Conservation (phyloP, 2,113 vertebrate genomes). For the Xiphias gladius region DNA sequence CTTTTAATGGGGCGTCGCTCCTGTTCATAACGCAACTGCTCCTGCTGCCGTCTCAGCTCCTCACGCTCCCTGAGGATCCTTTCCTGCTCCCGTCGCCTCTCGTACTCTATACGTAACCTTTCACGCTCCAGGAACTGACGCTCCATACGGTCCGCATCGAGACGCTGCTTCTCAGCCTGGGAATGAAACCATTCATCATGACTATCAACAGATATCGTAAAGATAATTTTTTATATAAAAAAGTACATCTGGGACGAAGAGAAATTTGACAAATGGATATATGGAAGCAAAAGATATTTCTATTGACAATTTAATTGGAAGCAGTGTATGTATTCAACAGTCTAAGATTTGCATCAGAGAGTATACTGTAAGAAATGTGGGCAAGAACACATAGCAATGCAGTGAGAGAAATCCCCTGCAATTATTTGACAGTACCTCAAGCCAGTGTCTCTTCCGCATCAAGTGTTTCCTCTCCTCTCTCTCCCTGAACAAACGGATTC, state of each 20-base stretch:
- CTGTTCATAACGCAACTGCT: constrained; percentile 94
- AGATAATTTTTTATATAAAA: too few relatives aligned
- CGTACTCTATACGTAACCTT: constrained; percentile 92
- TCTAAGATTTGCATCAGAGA: not conserved
- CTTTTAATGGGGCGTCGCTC: constrained; percentile 89
- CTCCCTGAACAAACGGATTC: constrained; percentile 90
- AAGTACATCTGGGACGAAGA: too few relatives aligned
- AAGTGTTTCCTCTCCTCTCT: constrained; percentile 91
- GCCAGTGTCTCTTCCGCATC: constrained; percentile 88
- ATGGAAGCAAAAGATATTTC: not conserved
- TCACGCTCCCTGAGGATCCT: constrained; percentile 94
- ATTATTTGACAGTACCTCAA: constrained; percentile 79
- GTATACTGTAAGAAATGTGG: not conserved
- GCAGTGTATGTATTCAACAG: not conserved
- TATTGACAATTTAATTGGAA: not conserved
- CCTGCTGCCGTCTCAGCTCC: constrained; percentile 94
- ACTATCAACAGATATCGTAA: not conserved
- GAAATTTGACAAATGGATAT: not conserved
- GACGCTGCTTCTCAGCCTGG: constrained; percentile 89
- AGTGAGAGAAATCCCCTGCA: not conserved
- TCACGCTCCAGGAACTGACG: constrained; percentile 94
- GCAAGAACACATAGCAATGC: not conserved
- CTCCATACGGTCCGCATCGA: constrained; percentile 93
- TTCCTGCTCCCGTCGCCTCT: constrained; percentile 93
- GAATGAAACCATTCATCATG: not conserved